Evolutionary conservation across 2,113 vertebrate genomes (phyloP).

Genomic region (Podarcis muralis): DNA sequence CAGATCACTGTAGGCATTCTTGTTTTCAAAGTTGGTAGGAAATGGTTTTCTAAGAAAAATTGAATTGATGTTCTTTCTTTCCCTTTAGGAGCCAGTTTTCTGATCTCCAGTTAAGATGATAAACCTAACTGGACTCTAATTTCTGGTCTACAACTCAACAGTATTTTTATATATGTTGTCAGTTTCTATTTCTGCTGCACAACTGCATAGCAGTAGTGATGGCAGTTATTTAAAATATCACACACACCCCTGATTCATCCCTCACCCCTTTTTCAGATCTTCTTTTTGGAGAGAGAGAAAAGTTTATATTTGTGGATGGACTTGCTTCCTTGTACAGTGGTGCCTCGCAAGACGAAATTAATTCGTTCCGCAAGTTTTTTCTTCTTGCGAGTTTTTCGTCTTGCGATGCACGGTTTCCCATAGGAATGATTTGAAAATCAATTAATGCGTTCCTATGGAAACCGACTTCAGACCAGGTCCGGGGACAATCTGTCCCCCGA

Average conservation of each 20-base stretch:
- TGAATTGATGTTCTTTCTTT: constrained; percentile 40
- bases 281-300: neutral
- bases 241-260: neutral
- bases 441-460: no score
- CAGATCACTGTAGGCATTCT: constrained; percentile 54
- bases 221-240: constrained; percentile 5
- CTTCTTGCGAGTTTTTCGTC: no score
- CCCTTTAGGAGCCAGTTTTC: constrained; percentile 48
- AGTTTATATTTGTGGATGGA: neutral
- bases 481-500: no score
- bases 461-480: no score
- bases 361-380: no score
- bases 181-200: constrained; percentile 26
- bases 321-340: constrained; percentile 44
- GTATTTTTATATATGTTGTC: constrained; percentile 57
- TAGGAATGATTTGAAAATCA: no score
- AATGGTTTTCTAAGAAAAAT: constrained; percentile 58
- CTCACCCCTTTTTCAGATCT: constrained; percentile 15
- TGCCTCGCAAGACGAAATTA: no score
- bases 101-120: constrained; percentile 49
- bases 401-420: no score
- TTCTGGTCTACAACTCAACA: constrained; percentile 47
- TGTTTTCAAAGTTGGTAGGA: constrained; percentile 64
- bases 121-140: constrained; percentile 50
- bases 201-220: neutral